Percentiles rank a stretch among this genome's conserved stretches.
These are phyloP conservation scores for Deroplatys truncata DNA, from an alignment of 2,888 invertebrate genomes.

Conservation along the genomic window DNA sequence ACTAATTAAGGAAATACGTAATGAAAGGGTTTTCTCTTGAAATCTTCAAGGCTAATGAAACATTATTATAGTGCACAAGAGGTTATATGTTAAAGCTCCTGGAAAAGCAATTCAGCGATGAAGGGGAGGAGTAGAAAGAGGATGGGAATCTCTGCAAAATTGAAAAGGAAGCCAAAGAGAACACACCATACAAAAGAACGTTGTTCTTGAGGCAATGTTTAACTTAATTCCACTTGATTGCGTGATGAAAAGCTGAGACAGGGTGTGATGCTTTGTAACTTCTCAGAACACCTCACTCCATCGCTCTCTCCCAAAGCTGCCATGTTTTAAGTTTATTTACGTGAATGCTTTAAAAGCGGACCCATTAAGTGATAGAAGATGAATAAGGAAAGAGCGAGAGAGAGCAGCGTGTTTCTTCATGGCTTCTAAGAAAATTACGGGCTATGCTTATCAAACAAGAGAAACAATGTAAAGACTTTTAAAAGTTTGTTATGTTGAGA, in stretches of 20 bases:
- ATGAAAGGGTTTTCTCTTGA: neutral
- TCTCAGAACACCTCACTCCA: neutral
- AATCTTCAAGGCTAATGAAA: conserved; percentile 8
- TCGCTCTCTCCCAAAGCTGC: neutral
- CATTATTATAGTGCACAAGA: neutral
- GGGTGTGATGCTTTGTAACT: neutral
- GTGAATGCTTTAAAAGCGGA: neutral
- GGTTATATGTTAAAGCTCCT: neutral
- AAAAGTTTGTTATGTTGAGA: neutral
- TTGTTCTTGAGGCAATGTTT: neutral
- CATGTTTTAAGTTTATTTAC: neutral
- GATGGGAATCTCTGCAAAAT: neutral
- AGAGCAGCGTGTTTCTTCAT: neutral
- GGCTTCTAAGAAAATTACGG: neutral
- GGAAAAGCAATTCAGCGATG: neutral
- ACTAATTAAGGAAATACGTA: conserved; percentile 2
- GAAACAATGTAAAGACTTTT: neutral
- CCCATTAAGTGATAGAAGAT: neutral
- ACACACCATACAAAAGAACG: neutral
- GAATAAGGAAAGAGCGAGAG: neutral
- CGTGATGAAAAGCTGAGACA: neutral
- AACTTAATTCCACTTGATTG: conserved; percentile 1
- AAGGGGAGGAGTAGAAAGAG: too few relatives aligned
- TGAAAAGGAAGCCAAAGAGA: neutral
- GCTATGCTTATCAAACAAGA: neutral